Conservation (phyloP, 2,113 vertebrate species). For the Apteryx owenii region DNA sequence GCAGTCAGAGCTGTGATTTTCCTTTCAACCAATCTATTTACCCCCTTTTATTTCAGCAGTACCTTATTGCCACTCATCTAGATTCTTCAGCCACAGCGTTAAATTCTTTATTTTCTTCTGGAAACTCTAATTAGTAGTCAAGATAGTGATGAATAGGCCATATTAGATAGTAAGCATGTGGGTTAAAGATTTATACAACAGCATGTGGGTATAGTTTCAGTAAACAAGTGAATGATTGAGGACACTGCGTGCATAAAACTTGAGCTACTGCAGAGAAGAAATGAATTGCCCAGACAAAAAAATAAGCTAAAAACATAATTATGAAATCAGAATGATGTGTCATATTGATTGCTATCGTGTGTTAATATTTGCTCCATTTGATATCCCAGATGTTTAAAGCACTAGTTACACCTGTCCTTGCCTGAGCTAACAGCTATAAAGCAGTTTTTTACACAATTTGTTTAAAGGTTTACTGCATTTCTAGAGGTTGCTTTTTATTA, state of each 20-base stretch:
- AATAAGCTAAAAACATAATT: neutral
- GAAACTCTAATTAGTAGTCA: conserved; percentile 26
- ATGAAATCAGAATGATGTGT: neutral
- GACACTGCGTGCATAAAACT: neutral
- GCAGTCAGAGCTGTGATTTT: neutral
- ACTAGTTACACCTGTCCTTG: neutral
- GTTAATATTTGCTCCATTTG: conserved; percentile 14
- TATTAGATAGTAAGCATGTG: neutral
- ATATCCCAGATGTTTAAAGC: neutral
- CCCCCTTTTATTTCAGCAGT: neutral
- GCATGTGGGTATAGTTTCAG: neutral
- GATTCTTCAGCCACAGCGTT: neutral
- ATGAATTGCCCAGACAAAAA: neutral
- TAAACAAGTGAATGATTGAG: conserved; percentile 29
- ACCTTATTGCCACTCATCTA: neutral
- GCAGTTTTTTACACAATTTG: neutral
- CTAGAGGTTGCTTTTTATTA: neutral
- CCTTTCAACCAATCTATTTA: neutral
- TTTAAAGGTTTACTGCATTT: neutral
- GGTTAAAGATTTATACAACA: conserved; percentile 41
- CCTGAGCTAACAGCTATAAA: neutral
- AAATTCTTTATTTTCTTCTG: conserved; percentile 17
- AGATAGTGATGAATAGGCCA: neutral
- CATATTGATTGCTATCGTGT: neutral
- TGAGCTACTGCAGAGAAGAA: neutral